Percentiles rank a stretch among this genome's conserved stretches.
Evolutionary conservation across 2,113 vertebrate genomes (phyloP).

Genomic region (Lamprotornis superbus): DNA sequence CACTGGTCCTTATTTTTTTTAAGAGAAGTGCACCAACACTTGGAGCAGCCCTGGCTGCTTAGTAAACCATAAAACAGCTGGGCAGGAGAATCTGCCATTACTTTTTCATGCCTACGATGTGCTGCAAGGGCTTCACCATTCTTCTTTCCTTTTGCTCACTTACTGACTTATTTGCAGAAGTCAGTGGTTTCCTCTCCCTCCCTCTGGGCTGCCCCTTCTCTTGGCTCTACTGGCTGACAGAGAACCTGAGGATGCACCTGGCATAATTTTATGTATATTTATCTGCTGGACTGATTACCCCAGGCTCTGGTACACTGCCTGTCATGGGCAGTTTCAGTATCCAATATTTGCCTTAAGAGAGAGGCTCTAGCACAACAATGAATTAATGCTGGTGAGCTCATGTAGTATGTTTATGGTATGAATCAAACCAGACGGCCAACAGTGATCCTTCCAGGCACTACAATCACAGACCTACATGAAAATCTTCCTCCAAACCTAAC

Average conservation of each 20-base stretch:
- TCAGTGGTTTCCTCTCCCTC: neutral
- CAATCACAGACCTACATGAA: neutral
- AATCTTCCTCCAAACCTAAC: neutral
- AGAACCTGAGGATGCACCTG: neutral
- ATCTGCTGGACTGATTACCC: neutral
- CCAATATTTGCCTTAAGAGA: neutral
- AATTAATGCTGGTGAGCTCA: neutral
- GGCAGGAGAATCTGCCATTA: neutral
- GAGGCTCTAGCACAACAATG: rapidly evolving
- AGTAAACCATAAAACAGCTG: neutral
- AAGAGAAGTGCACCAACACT: neutral
- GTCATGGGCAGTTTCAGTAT: neutral
- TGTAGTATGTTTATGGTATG: neutral
- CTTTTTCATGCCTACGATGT: neutral
- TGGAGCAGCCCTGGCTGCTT: neutral
- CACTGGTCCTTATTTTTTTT: neutral
- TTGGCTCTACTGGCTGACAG: neutral
- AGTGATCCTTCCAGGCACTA: neutral
- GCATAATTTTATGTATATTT: neutral
- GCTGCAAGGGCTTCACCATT: neutral
- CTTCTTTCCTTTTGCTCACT: neutral
- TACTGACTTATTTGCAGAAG: neutral
- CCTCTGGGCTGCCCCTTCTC: neutral
- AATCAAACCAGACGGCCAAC: neutral
- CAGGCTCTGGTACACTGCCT: neutral